Base-by-base conservation (phyloP, 1,140 invertebrate species). In the Pseudomyrmex dendroicus region DNA sequence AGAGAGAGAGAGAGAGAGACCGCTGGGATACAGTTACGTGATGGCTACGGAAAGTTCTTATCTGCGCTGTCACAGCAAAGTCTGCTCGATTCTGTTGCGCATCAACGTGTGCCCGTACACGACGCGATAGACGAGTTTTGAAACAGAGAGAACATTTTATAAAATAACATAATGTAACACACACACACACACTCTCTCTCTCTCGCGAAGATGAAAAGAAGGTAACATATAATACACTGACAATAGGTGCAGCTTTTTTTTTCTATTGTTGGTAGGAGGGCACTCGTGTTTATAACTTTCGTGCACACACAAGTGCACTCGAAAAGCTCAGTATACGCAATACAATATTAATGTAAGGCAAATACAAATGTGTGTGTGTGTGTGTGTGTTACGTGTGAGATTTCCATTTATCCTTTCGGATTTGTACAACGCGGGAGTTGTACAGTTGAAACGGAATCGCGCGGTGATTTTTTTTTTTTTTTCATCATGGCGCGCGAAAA, bases 21-120 rank as follows among this genome's bases (percentile, higher is more conserved):
- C 76, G 59, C 10, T 15, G 44, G 54, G 44, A 70, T 72, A 72
- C 56, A 12, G 66, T 77, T 77, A 77, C 62, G 9, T 50, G 76
- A 72, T 22, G 56, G 12, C 54, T 80, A 35, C 10, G 66, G 20
- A 20, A 80, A 80, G 76, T 80, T 80, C 66, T 80, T 80, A 80
- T 72, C 66, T 80, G 44, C 9, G 20, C 44, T 80, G 44, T 59
- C 66, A 50, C 48, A 61, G 64, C 64, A 17, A 68, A 68, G 54
- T 80, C 54, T 57, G 20, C 10, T 70, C 44, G 48, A 72, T 67
- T 70, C 20, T 15, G n/a, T 70, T 50, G n/a, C 66, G 22, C 22
- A 70, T 59, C n/a, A 17, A 44, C 12, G n/a, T 78, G 13, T 78
- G 13, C 48, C 48, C 73, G 15, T 22, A 46, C 7, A 25, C 8